Evolutionary conservation across 2,113 vertebrate genomes (phyloP).

Genomic region (Grammomys surdaster): DNA sequence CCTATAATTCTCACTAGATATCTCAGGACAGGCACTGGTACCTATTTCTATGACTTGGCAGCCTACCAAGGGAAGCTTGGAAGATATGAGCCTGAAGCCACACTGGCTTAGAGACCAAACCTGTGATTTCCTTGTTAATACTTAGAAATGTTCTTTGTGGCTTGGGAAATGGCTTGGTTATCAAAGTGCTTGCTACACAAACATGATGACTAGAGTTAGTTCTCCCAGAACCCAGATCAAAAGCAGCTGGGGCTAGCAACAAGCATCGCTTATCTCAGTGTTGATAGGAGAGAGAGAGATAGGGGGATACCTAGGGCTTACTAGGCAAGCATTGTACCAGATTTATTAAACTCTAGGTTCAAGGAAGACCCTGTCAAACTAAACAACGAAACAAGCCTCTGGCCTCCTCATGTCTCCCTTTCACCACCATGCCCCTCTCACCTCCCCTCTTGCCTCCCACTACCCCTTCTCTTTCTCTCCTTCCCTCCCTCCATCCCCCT

Average conservation of each 20-base stretch:
- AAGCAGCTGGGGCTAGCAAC: not conserved
- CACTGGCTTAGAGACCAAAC: not conserved
- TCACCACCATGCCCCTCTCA: too few relatives aligned
- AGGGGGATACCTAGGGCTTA: too few relatives aligned
- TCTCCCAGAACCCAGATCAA: not conserved
- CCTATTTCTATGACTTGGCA: not conserved
- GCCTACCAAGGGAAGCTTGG: not conserved
- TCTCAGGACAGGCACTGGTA: not conserved
- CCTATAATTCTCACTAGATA: not conserved
- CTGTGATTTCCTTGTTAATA: not conserved
- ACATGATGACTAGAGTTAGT: too few relatives aligned
- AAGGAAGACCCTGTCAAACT: not conserved
- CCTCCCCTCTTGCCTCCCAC: too few relatives aligned
- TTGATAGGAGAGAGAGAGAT: not conserved
- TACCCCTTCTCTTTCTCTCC: not conserved
- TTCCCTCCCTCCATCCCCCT: not conserved
- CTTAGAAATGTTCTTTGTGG: not conserved
- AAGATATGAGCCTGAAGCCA: not conserved
- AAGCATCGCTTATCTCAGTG: too few relatives aligned
- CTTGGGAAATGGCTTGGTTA: not conserved
- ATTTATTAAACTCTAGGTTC: not conserved
- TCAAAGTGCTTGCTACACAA: not conserved
- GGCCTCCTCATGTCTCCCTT: not conserved
- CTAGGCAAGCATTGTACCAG: too few relatives aligned
- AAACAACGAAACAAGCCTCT: not conserved